These are phyloP conservation scores for Armadillidium nasatum DNA, from an alignment of 1,140 invertebrate genomes.

Conservation along the genomic window DNA sequence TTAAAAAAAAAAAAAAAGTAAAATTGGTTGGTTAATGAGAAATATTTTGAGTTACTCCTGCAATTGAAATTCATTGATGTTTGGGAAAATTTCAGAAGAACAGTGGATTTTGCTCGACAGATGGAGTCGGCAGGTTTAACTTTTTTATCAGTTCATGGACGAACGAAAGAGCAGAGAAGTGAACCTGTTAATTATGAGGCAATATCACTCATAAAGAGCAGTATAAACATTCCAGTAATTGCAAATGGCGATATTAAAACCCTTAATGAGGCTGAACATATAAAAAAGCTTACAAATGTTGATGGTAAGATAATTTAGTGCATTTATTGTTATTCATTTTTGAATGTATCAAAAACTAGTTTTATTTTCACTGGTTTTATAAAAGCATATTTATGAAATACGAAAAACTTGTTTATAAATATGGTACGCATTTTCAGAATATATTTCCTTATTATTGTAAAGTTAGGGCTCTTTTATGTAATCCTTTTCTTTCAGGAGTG, in stretches of 20 bases:
- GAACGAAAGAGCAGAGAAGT: constrained; percentile 71
- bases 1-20: too few species aligned
- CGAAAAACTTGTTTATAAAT: too few species aligned
- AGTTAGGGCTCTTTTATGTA: too few species aligned
- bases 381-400: too few species aligned
- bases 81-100: constrained; percentile 50
- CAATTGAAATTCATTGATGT: too few species aligned
- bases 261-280: constrained; percentile 62
- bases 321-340: too few species aligned
- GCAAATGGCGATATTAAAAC: constrained; percentile 83
- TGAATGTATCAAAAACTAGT: too few species aligned
- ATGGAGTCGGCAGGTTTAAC: constrained; percentile 77
- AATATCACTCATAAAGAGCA: constrained; percentile 67
- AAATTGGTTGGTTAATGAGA: too few species aligned
- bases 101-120: constrained; percentile 67
- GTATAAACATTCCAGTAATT: constrained; percentile 70
- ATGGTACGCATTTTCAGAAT: too few species aligned
- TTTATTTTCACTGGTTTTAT: too few species aligned
- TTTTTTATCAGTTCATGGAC: constrained; percentile 82
- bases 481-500: constrained; percentile 55
- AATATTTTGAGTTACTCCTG: too few species aligned
- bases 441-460: too few species aligned
- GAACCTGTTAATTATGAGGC: constrained; percentile 67
- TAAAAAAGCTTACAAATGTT: constrained; percentile 65
- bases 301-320: constrained; percentile 56